Evolutionary conservation across 2,888 invertebrate species (phyloP).

Genomic region (Napeogenes inachia): DNA sequence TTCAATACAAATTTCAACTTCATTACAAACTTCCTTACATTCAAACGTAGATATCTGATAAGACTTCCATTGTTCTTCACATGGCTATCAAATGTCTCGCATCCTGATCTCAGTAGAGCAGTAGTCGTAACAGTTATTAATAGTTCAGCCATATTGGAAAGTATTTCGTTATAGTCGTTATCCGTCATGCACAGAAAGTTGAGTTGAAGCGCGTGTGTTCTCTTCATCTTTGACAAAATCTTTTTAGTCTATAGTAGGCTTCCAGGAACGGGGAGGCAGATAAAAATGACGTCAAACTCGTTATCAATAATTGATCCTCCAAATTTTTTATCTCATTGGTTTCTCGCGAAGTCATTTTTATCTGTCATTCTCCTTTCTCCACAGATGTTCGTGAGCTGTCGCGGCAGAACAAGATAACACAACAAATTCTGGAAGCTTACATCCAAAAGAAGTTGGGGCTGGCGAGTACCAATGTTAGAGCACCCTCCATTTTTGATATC

Average conservation of each 20-base stretch:
- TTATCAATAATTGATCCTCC: conserved; percentile 31
- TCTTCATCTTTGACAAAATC: too few species aligned
- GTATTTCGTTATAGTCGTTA: background rate
- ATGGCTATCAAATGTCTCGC: conserved; percentile 22
- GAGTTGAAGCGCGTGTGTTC: too few species aligned
- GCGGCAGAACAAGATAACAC: conserved; percentile 85
- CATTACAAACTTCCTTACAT: conserved; percentile 25
- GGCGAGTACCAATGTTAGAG: conserved; percentile 61
- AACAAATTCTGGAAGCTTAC: conserved; percentile 85
- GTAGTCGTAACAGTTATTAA: conserved; percentile 24
- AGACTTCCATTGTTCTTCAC: conserved; percentile 28
- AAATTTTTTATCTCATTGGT: conserved; percentile 36
- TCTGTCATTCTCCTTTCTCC: conserved; percentile 70
- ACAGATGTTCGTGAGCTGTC: conserved; percentile 79
- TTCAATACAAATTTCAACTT: conserved; percentile 11
- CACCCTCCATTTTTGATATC: conserved; percentile 82
- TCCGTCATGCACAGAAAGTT: too few species aligned
- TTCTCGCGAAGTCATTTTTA: conserved; percentile 70
- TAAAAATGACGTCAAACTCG: conserved; percentile 69
- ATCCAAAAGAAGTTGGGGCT: conserved; percentile 83
- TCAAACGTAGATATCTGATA: conserved; percentile 27
- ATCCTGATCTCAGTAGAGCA: conserved; percentile 16
- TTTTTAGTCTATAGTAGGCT: background rate
- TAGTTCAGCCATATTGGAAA: conserved; percentile 19
- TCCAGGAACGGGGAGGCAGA: conserved; percentile 60